A percentile compares a stretch with the other conserved stretches of the same genome.
phyloP scores from a whole-genome alignment of 2,797 vertebrate species.

The Discoglossus pictus region DNA sequence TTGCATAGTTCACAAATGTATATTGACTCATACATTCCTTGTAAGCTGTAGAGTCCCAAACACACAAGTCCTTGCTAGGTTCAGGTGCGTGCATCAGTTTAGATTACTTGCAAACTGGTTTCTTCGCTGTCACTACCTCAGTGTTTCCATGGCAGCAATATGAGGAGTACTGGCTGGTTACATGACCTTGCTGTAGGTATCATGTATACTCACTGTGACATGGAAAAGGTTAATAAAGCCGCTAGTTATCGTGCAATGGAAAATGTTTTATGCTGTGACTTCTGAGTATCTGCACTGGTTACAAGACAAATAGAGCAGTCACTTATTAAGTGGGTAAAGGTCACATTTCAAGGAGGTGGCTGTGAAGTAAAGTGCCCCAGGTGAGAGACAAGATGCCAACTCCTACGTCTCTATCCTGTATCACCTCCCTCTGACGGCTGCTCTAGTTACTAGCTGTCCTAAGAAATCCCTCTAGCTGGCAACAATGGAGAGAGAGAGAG shows the following conservation, averaged over 20 bases:
- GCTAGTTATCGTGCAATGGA: conserved; percentile 5
- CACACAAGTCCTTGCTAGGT: too few relatives aligned
- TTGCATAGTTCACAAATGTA: too few relatives aligned
- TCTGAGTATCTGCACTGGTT: conserved; percentile 11
- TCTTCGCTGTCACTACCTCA: too few relatives aligned
- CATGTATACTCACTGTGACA: background rate
- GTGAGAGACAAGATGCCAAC: conserved; percentile 23
- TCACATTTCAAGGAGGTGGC: conserved; percentile 37
- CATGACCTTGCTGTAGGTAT: background rate
- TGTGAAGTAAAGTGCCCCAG: conserved; percentile 35
- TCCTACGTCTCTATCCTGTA: conserved; percentile 48
- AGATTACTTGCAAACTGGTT: too few relatives aligned
- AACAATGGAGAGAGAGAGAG: too few relatives aligned
- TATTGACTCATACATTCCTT: too few relatives aligned
- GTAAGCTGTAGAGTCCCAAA: too few relatives aligned
- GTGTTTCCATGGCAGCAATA: background rate
- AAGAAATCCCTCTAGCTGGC: too few relatives aligned
- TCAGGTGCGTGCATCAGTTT: too few relatives aligned
- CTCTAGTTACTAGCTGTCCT: conserved; percentile 34
- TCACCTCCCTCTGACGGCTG: conserved; percentile 58
- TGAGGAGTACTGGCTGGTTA: background rate
- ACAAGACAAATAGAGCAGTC: conserved; percentile 30
- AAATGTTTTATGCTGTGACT: conserved; percentile 3
- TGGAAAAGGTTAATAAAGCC: conserved; percentile 8
- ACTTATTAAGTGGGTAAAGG: conserved; percentile 40